phyloP scores from a whole-genome alignment of 2,797 vertebrate species.

The Anabacerthia variegaticeps region DNA sequence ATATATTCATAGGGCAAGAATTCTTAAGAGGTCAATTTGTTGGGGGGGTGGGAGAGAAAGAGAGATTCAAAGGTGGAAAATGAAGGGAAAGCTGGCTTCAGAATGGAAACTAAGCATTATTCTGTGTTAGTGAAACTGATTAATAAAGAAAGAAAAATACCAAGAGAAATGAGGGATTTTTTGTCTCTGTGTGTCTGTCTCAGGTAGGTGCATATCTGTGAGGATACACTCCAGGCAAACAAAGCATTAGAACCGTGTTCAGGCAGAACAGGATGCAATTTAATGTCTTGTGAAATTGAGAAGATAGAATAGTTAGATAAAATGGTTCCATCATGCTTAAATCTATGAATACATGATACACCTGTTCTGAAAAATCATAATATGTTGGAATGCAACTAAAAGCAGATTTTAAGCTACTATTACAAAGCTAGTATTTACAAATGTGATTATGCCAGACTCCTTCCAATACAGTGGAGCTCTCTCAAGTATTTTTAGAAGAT shows the following conservation, averaged over 20 bases:
- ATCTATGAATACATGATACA: neutral
- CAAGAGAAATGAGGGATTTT: neutral
- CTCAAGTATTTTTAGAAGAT: neutral
- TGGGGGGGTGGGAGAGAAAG: neutral
- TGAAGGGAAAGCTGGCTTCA: neutral
- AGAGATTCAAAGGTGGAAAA: neutral
- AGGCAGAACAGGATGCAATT: neutral
- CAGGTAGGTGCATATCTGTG: neutral
- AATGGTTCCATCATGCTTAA: neutral
- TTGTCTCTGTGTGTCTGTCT: neutral
- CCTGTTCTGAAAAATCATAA: neutral
- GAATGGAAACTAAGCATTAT: neutral
- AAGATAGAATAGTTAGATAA: neutral
- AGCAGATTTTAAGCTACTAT: neutral
- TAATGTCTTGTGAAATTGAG: neutral
- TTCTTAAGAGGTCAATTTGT: neutral
- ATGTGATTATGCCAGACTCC: neutral
- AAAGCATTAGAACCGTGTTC: neutral
- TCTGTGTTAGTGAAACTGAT: neutral
- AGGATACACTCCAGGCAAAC: neutral
- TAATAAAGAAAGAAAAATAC: neutral
- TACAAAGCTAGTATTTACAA: neutral
- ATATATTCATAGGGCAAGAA: neutral
- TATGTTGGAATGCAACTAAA: neutral
- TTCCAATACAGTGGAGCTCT: neutral